These are phyloP conservation scores for Tyto alba DNA, from an alignment of 2,113 vertebrate species.

Conservation along the genomic window DNA sequence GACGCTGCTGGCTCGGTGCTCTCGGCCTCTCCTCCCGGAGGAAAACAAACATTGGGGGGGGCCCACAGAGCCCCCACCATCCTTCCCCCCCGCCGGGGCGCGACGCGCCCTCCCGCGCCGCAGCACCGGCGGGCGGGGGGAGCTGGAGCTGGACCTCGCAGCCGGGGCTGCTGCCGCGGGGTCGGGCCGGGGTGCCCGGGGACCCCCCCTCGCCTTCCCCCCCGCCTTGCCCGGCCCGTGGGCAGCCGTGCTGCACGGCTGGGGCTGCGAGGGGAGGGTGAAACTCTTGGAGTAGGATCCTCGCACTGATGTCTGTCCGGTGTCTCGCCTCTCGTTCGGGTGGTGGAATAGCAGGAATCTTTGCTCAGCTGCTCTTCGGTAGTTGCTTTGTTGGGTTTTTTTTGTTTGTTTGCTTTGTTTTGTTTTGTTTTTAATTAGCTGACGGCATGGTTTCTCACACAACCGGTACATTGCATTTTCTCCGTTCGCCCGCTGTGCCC, in stretches of 20 bases:
- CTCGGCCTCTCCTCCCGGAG: background rate
- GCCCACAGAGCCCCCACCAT: background rate
- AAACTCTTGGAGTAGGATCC: background rate
- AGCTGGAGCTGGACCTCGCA: background rate
- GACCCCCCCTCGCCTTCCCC: background rate
- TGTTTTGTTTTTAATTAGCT: background rate
- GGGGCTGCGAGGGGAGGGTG: background rate
- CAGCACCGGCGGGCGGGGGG: background rate
- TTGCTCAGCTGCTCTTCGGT: background rate
- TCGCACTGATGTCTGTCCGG: background rate
- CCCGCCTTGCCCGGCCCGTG: background rate
- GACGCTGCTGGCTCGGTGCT: background rate
- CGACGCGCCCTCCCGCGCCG: background rate
- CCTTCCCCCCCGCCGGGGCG: background rate
- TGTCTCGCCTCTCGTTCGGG: background rate
- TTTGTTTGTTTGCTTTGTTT: no score
- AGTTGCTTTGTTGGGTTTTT: no score
- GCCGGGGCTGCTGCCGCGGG: background rate
- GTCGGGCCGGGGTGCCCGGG: background rate
- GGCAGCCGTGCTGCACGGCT: background rate
- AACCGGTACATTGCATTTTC: background rate
- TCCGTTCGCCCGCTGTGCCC: slow-evolving; percentile 45
- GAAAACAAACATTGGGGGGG: background rate
- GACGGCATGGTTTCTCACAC: background rate
- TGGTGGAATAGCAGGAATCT: background rate